These are phyloP conservation scores for Lepidurus packardi DNA, from an alignment of 1,140 invertebrate species.

Conservation along the genomic window DNA sequence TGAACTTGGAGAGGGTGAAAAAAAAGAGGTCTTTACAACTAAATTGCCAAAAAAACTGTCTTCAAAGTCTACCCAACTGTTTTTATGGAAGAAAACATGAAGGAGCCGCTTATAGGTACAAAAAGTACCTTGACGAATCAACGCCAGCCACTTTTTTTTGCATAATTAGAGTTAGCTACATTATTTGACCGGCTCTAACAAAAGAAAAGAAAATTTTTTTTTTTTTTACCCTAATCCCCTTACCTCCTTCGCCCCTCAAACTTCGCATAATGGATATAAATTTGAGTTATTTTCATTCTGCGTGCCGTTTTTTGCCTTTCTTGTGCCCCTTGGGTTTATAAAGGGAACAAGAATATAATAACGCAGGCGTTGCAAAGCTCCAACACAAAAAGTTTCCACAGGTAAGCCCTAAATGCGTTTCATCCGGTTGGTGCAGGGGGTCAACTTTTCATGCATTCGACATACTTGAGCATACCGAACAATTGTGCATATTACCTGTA, in stretches of 20 bases:
- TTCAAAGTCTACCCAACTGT: background rate
- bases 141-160: background rate
- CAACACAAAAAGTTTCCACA: conserved; percentile 1
- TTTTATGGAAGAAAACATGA: background rate
- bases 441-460: conserved; percentile 15
- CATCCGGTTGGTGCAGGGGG: background rate
- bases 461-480: background rate
- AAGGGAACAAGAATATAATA: background rate
- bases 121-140: conserved; percentile 11
- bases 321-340: background rate
- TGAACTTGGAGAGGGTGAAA: background rate
- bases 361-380: conserved; percentile 8
- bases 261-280: conserved; percentile 5
- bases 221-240: background rate
- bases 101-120: background rate
- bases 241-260: background rate
- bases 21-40: background rate
- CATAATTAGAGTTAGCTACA: background rate
- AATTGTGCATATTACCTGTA: background rate
- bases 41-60: background rate
- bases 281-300: background rate
- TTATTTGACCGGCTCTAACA: background rate
- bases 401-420: conserved; percentile 10
- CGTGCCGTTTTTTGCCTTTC: background rate
- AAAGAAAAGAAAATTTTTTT: background rate